These are phyloP conservation scores for Nerophis ophidion DNA, from an alignment of 2,113 vertebrate species.

Conservation along the genomic window DNA sequence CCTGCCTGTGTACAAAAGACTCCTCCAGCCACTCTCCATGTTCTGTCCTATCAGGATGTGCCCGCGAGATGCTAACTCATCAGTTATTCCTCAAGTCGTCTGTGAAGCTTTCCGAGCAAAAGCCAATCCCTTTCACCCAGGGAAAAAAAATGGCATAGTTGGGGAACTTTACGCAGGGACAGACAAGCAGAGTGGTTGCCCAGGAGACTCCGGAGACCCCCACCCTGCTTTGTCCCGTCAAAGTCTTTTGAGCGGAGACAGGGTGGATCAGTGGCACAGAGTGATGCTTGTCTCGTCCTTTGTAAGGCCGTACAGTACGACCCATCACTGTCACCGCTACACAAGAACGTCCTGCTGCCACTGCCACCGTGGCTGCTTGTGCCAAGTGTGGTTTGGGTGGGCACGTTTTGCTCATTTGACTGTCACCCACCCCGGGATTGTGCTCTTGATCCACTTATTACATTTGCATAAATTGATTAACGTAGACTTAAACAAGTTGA, in stretches of 20 bases:
- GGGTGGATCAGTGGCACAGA: slow-evolving; percentile 66
- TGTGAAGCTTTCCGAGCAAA: slow-evolving; percentile 46
- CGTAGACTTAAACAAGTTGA: no score
- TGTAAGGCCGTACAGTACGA: slow-evolving; percentile 70
- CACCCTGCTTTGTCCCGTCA: slow-evolving; percentile 56
- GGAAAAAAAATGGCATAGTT: slow-evolving; percentile 44
- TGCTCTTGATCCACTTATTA: no score
- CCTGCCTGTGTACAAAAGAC: slow-evolving; percentile 48
- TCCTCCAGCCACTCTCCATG: slow-evolving; percentile 38
- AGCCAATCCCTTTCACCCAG: slow-evolving; percentile 58
- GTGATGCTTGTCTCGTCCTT: slow-evolving; percentile 75
- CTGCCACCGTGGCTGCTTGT: slow-evolving; percentile 35
- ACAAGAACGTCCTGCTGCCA: slow-evolving; percentile 48
- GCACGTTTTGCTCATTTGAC: slow-evolving; percentile 40
- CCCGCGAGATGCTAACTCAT: no score
- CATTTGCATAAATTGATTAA: no score
- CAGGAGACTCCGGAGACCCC: slow-evolving; percentile 66
- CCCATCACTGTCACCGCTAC: slow-evolving; percentile 66
- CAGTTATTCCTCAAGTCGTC: not conserved
- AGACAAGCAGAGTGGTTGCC: slow-evolving; percentile 76
- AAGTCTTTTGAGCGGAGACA: slow-evolving; percentile 73
- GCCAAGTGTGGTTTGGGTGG: slow-evolving; percentile 62
- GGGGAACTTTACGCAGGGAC: slow-evolving; percentile 59
- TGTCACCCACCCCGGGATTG: not conserved
- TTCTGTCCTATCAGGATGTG: slow-evolving; percentile 32